Evolutionary conservation across 2,888 invertebrate genomes (phyloP).

Genomic region (Geophilus truncorum): DNA sequence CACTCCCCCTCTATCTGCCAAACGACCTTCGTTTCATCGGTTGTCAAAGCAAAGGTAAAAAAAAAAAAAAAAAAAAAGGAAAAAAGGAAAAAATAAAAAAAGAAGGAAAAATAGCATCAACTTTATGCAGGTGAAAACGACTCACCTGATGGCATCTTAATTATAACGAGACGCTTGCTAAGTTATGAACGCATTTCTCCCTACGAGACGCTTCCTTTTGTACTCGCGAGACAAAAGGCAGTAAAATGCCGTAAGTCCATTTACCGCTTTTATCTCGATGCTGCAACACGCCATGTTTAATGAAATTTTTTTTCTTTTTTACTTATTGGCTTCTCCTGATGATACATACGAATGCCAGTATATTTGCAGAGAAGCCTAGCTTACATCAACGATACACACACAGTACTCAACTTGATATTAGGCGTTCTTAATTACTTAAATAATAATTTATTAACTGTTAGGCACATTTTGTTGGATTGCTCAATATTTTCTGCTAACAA

Average conservation of each 20-base stretch:
- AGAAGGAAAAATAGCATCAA: neutral
- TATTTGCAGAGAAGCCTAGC: too few species aligned
- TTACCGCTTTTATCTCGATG: neutral
- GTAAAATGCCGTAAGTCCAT: neutral
- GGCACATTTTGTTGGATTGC: too few species aligned
- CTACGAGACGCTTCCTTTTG: neutral
- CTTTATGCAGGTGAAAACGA: slow-evolving; percentile 15
- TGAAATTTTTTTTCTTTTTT: neutral
- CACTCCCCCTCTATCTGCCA: neutral
- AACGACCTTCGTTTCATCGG: slow-evolving; percentile 3
- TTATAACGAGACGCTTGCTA: neutral
- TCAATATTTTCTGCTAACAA: too few species aligned
- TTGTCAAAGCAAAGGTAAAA: neutral
- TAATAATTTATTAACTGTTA: too few species aligned
- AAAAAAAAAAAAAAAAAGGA: neutral
- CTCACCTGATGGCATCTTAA: slow-evolving; percentile 20
- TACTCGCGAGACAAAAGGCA: neutral
- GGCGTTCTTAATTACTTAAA: too few species aligned
- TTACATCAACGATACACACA: too few species aligned
- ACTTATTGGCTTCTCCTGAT: neutral
- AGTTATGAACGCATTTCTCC: neutral
- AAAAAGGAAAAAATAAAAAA: neutral
- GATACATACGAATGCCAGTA: too few species aligned
- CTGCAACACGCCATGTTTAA: neutral
- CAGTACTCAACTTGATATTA: too few species aligned